These are phyloP conservation scores for Caenorhabditis parvicauda DNA, from an alignment of 2,888 invertebrate genomes.

Conservation along the genomic window DNA sequence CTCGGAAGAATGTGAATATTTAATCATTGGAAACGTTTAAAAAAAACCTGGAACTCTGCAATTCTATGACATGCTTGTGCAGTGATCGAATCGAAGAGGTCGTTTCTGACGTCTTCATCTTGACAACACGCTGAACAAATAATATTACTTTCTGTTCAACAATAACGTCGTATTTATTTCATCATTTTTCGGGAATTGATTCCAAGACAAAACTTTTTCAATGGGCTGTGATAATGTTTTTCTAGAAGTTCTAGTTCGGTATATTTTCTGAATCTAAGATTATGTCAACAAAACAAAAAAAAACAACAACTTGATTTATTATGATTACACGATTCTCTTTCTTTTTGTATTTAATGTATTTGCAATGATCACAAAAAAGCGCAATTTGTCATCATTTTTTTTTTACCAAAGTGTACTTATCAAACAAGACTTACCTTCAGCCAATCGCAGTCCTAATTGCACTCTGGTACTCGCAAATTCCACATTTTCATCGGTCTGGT, in stretches of 20 bases:
- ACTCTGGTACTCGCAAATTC: slow-evolving; percentile 48
- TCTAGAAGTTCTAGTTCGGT: too few species aligned
- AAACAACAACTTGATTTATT: neutral
- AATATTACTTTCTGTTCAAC: too few species aligned
- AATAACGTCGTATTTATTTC: neutral
- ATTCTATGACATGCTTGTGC: slow-evolving; percentile 51
- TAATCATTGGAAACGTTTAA: too few species aligned
- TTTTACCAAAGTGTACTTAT: neutral
- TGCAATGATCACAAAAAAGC: too few species aligned
- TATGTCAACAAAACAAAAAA: neutral
- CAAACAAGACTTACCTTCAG: slow-evolving; percentile 39
- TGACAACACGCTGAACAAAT: slow-evolving; percentile 22
- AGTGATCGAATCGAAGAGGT: slow-evolving; percentile 35
- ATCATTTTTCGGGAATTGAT: too few species aligned
- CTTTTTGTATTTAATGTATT: too few species aligned
- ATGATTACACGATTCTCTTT: too few species aligned
- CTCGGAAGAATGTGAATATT: too few species aligned
- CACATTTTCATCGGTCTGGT: slow-evolving; percentile 6
- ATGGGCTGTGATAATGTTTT: too few species aligned
- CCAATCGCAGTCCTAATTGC: slow-evolving; percentile 52
- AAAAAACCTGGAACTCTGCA: slow-evolving; percentile 43
- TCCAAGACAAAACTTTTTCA: too few species aligned
- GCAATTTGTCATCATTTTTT: neutral
- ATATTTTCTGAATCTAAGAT: too few species aligned
- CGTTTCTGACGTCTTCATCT: slow-evolving; percentile 46